phyloP scores from a whole-genome alignment of 2,888 invertebrate genomes.

The Mactromeris polynyma region DNA sequence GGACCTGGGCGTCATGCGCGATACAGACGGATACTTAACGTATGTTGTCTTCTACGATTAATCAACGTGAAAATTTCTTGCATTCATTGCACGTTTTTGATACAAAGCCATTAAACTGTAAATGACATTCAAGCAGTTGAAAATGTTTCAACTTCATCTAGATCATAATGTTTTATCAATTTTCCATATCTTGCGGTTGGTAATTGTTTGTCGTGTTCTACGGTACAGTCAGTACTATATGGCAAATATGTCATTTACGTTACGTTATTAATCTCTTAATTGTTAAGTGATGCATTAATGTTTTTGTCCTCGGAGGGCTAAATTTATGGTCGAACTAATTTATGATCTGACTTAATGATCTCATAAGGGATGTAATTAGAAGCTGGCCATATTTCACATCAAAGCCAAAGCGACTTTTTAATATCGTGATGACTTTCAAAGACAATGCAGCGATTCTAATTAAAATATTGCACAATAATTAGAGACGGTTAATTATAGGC shows the following conservation, averaged over 20 bases:
- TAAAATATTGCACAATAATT: slow-evolving; percentile 5
- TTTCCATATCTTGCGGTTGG: not conserved
- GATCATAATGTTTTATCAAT: too few species aligned
- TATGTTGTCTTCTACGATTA: too few species aligned
- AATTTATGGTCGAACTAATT: slow-evolving; percentile 10
- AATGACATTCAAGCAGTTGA: not conserved
- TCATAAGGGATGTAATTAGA: not conserved
- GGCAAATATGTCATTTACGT: not conserved
- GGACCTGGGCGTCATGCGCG: too few species aligned
- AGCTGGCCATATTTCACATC: not conserved
- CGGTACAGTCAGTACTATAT: not conserved
- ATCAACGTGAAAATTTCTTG: too few species aligned
- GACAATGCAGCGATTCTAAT: not conserved
- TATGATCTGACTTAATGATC: not conserved
- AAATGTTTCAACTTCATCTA: not conserved
- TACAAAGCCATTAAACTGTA: not conserved
- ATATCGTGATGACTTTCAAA: not conserved
- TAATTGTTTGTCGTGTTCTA: not conserved
- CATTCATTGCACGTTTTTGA: too few species aligned
- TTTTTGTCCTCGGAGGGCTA: slow-evolving; percentile 8
- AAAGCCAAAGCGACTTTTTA: not conserved
- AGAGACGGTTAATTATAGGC: not conserved
- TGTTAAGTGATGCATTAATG: slow-evolving; percentile 2
- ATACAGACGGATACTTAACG: too few species aligned
- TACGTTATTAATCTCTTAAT: not conserved